Conservation (phyloP, 2,888 invertebrate species). For the Melinaea menophilus region DNA sequence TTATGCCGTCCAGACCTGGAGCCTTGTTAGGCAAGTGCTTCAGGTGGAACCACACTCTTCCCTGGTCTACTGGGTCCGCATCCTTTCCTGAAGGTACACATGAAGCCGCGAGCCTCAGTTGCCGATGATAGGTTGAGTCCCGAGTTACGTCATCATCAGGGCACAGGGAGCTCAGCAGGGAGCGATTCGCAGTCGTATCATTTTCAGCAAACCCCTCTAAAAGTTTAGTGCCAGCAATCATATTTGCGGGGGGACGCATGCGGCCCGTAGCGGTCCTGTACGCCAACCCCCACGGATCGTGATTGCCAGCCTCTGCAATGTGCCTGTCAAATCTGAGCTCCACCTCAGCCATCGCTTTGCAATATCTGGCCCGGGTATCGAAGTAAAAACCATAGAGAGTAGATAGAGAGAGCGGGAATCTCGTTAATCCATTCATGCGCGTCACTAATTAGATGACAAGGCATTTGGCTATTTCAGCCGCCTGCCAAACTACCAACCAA, state of each 20-base stretch:
- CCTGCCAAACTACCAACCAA: background rate
- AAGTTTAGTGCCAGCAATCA: conserved; percentile 23
- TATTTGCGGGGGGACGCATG: conserved; percentile 15
- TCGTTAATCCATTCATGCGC: conserved; percentile 81
- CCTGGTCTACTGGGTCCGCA: conserved; percentile 24
- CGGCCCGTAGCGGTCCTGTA: background rate
- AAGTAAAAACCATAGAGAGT: no score
- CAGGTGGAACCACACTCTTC: conserved; percentile 2
- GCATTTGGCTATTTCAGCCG: conserved; percentile 68
- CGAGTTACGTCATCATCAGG: conserved; percentile 33
- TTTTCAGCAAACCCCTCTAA: conserved; percentile 11
- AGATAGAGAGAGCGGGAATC: conserved; percentile 66
- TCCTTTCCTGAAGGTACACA: conserved; percentile 28
- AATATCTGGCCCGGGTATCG: no score
- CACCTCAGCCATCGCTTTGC: no score
- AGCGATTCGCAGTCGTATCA: conserved; percentile 25
- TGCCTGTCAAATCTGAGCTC: no score
- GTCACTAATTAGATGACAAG: conserved; percentile 80
- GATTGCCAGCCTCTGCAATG: no score
- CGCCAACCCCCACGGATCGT: no score
- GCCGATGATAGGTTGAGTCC: conserved; percentile 33
- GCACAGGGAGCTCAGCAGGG: conserved; percentile 32
- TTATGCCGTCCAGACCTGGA: conserved; percentile 8
- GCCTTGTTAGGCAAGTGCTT: conserved; percentile 29
- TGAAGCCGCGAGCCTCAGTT: conserved; percentile 30